phyloP scores from a whole-genome alignment of 2,888 invertebrate species.

The Drosophila infuscata region DNA sequence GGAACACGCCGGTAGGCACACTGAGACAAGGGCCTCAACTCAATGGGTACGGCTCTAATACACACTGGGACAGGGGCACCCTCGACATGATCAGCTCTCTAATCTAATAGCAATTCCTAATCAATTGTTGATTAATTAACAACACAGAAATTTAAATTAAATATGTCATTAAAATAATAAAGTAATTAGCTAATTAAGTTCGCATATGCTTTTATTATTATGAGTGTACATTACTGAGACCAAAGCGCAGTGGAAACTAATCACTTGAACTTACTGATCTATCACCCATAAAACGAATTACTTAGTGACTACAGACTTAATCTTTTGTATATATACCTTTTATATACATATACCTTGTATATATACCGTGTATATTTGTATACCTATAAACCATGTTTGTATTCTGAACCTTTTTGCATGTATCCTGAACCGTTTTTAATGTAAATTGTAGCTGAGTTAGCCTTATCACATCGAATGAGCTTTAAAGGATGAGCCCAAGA shows the following conservation, averaged over 20 bases:
- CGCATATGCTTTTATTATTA: background rate
- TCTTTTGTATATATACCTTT: background rate
- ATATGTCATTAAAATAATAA: background rate
- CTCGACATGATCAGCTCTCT: background rate
- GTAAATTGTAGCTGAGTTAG: background rate
- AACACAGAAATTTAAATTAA: background rate
- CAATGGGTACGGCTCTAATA: slow-evolving; percentile 17
- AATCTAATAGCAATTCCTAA: background rate
- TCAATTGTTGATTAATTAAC: background rate
- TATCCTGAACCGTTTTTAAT: too few relatives aligned
- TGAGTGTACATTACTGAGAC: too few relatives aligned
- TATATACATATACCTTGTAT: too few relatives aligned
- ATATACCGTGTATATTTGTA: background rate
- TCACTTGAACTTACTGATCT: background rate
- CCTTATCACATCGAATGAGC: background rate
- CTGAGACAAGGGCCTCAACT: slow-evolving; percentile 37
- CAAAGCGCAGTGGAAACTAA: background rate
- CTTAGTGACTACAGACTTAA: too few relatives aligned
- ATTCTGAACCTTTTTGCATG: too few relatives aligned
- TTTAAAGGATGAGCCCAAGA: background rate
- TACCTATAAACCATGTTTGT: too few relatives aligned
- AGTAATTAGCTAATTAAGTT: background rate
- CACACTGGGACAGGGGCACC: slow-evolving; percentile 13
- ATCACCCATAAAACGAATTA: too few relatives aligned
- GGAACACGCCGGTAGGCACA: slow-evolving; percentile 58